These are phyloP conservation scores for Lanius ludovicianus DNA, from an alignment of 2,113 vertebrate genomes.

Conservation along the genomic window DNA sequence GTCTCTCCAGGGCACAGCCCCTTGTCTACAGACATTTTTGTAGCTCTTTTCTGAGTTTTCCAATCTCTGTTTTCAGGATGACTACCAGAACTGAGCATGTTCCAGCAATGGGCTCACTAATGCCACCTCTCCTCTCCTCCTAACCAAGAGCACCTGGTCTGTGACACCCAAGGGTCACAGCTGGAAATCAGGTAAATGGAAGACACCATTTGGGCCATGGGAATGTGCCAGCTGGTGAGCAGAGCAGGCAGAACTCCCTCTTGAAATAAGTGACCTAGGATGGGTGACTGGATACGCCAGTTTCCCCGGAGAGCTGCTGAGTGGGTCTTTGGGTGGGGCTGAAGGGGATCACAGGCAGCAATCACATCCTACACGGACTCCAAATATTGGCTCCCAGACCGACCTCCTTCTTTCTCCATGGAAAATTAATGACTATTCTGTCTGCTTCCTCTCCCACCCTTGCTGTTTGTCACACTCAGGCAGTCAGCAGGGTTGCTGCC, in stretches of 20 bases:
- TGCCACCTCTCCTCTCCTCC: not conserved
- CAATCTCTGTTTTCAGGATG: not conserved
- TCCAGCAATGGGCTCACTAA: fast-evolving
- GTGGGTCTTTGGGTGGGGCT: not conserved
- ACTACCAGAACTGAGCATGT: not conserved
- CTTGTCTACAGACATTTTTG: not conserved
- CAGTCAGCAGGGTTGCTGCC: not conserved
- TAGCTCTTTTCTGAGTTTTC: not conserved
- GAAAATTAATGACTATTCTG: not conserved
- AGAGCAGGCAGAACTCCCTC: not conserved
- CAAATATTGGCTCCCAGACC: not conserved
- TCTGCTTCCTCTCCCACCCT: not conserved
- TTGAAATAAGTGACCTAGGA: not conserved
- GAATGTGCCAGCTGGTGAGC: not conserved
- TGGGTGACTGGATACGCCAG: too few relatives aligned
- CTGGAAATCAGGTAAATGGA: not conserved
- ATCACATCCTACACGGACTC: not conserved
- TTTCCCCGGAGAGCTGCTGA: not conserved
- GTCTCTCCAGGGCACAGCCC: not conserved
- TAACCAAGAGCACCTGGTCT: not conserved
- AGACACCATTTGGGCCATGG: not conserved
- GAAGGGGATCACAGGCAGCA: not conserved
- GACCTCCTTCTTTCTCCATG: not conserved
- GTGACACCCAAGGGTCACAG: too few relatives aligned
- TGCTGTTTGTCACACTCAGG: not conserved